Base-by-base conservation (phyloP, 2,797 vertebrate genomes). In the Vespertilio murinus region DNA sequence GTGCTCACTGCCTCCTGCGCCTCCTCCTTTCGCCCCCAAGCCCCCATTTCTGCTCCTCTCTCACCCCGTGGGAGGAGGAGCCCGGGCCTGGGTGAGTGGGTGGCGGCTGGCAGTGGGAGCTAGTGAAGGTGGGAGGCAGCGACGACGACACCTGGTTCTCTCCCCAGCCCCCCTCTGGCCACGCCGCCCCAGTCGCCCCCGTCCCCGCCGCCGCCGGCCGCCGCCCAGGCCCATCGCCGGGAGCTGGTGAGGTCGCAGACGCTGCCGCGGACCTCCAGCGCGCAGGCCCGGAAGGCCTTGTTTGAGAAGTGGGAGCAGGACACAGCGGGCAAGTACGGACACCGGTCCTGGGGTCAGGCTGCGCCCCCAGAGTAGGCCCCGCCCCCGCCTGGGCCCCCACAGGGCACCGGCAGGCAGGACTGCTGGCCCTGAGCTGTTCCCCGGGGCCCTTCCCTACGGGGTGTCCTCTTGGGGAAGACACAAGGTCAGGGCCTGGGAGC, bases 221-320 rank as follows among this genome's bases (percentile, higher is more conserved):
- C 97, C 6, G 88, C 96, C 14, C 42, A 91, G n/a, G 33, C 38
- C 38, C 97, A 88, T 45, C 98, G 95, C 54, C 98, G 98, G 81
- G 98, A 99, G 67, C 78, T 98, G 91, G 98, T 98, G 94, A 98
- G 98, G 77, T 99, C 99, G 1, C 99, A 99, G 97, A 99, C 99
- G 0, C 98, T 99, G 40, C 98, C 98, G 0, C 98, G 99, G 33
- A 97, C 98, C 47, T 97, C 96, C 0, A 98, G 98, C 6, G 97
- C 99, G 0, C 99, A 99, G 94, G 98, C 98, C 96, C 98, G 99
- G 88, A 99, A 99, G 65, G 98, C 99, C 0, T 96, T 99, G 52
- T 98, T 99, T 5, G 99, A 99, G 97, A 98, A 99, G 96, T 98
- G 99, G 92, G 99, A 99, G 97, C 98, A 98, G 0, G 98, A 99